phyloP scores from a whole-genome alignment of 2,888 invertebrate species.

The Tinea pellionella region DNA sequence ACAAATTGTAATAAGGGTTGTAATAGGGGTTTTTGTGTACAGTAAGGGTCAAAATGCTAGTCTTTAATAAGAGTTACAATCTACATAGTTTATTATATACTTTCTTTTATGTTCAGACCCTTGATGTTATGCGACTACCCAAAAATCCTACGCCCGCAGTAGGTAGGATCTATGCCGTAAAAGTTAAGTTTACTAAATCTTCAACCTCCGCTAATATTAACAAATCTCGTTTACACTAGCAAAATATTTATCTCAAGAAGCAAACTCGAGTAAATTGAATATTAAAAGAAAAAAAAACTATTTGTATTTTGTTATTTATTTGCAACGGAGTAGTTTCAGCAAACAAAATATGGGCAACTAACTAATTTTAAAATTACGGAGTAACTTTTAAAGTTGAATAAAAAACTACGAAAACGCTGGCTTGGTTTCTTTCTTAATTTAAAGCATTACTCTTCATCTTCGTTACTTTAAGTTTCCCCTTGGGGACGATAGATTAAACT shows the following conservation, averaged over 20 bases:
- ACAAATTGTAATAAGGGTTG: too few species aligned
- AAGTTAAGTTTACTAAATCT: neutral
- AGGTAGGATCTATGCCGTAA: neutral
- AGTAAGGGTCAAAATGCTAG: neutral
- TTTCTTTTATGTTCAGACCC: constrained; percentile 5
- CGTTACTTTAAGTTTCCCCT: constrained; percentile 1
- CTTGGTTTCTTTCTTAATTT: constrained; percentile 1
- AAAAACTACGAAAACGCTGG: neutral
- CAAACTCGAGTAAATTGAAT: neutral
- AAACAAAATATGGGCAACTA: neutral
- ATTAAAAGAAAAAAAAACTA: neutral
- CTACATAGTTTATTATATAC: neutral
- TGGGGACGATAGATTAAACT: constrained; percentile 2
- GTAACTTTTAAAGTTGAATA: neutral
- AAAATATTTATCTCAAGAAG: neutral
- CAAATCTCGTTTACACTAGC: neutral
- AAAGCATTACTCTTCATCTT: constrained; percentile 3
- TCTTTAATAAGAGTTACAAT: neutral
- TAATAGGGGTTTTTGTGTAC: too few species aligned
- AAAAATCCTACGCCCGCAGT: neutral
- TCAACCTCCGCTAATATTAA: neutral
- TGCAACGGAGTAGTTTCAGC: neutral
- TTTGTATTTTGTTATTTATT: neutral
- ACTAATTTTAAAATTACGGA: neutral
- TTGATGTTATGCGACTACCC: neutral